Evolutionary conservation across 2,888 invertebrate genomes (phyloP), one percentile per base, ranked within the genome.

Genomic region (Chymomyza caudatula): DNA sequence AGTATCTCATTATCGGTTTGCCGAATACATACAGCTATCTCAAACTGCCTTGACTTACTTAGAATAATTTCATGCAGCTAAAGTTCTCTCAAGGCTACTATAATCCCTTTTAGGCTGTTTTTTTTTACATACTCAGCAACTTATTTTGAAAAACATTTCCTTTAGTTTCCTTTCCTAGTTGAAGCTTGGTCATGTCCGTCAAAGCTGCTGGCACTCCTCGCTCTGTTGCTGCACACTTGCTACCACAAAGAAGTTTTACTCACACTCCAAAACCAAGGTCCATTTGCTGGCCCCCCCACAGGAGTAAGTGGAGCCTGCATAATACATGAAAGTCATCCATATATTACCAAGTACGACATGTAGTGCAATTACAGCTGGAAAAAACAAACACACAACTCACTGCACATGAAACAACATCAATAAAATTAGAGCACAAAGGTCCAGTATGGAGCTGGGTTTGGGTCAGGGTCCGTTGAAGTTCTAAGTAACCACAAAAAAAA

Each of bases 351-450:
- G 29, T 37, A 37, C 11, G 58, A 65, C 70, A 29, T 60, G 69
- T 65, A 73, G 69, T 75, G 72, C 80, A 80, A 80, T 82, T 80
- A 82, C 82, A 79, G 77, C 64, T 78, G 74, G 79, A 74, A 80
- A 82, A 80, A 78, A 8, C 52, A 71, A 69, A 55, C 68, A 64
- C 71, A 79, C 82, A 82, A 76, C 66, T 73, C 80, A 80, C 64
- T 79, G 82, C 82, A 80, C 82, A 82, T 74, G 82, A 71, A 80
- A 78, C 68, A 78, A 78, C 82, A 80, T 82, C 80, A 80, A 80
- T 80, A 80, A 80, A 80, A 82, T 80, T 79, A 80, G 74, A 69
- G 62, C 78, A 69, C 57, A 79, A 37, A 11, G 29, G 29, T 37
- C 29, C 29, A 37, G 29, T 37, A 8, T 37, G 29, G 11, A 2